Conservation (phyloP, 1,140 invertebrate genomes). For the Heliothis subflexa region DNA sequence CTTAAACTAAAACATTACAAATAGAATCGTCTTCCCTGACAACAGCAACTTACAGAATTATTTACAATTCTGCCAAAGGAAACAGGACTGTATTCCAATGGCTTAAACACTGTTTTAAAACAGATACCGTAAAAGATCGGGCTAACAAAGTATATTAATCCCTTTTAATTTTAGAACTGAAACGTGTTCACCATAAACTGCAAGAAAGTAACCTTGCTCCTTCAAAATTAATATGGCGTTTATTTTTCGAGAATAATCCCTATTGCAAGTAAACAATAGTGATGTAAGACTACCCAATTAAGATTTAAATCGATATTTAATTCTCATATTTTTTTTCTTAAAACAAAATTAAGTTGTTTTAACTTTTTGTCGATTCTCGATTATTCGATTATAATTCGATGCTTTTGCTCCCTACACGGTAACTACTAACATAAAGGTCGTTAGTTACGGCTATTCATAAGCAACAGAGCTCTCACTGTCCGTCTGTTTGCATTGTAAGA, state of each 20-base stretch:
- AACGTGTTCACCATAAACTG: neutral
- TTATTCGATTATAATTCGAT: neutral
- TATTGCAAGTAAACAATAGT: neutral
- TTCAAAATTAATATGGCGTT: neutral
- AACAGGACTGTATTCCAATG: constrained; percentile 1
- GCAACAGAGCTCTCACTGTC: constrained; percentile 8
- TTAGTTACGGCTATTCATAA: constrained; percentile 15
- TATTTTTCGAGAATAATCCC: neutral
- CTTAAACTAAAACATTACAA: neutral
- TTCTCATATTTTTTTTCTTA: too few relatives aligned
- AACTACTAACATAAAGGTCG: neutral
- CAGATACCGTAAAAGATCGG: neutral
- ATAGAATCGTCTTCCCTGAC: neutral
- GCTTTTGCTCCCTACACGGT: neutral
- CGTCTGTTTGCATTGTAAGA: constrained; percentile 32
- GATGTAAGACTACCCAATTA: neutral
- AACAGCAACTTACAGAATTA: neutral
- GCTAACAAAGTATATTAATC: constrained; percentile 13
- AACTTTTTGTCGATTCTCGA: too few relatives aligned
- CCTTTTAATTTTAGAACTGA: constrained; percentile 6
- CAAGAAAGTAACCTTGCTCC: constrained; percentile 4
- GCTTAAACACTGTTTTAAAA: neutral
- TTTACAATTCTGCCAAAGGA: neutral
- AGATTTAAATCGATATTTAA: too few relatives aligned
- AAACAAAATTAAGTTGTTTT: too few relatives aligned